phyloP scores from a whole-genome alignment of 2,797 vertebrate genomes.

The Harpagifer antarcticus region DNA sequence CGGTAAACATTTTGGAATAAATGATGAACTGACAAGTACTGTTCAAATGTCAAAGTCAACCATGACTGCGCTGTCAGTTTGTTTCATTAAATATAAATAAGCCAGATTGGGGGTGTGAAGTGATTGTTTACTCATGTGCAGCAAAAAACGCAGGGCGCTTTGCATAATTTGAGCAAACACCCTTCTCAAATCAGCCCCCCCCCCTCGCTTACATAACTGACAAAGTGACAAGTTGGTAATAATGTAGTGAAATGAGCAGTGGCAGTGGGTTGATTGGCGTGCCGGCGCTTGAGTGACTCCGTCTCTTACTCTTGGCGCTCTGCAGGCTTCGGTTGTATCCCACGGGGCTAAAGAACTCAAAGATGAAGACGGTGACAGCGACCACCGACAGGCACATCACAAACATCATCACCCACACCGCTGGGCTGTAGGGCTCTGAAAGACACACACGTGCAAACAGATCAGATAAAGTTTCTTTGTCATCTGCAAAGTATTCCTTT shows the following conservation, averaged over 20 bases:
- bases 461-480: slow-evolving; percentile 31
- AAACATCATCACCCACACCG: slow-evolving; percentile 99
- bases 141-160: slow-evolving; percentile 25
- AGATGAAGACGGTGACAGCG: slow-evolving; percentile 96
- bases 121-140: slow-evolving; percentile 53
- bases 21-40: slow-evolving; percentile 41
- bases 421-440: slow-evolving; percentile 94
- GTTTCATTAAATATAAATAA: slow-evolving; percentile 45
- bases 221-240: slow-evolving; percentile 56
- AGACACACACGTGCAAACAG: slow-evolving; percentile 21
- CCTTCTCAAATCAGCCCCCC: slow-evolving; percentile 53
- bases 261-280: slow-evolving; percentile 57
- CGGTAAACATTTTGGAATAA: slow-evolving; percentile 24
- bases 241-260: slow-evolving; percentile 54
- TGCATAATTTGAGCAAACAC: slow-evolving; percentile 54
- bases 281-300: slow-evolving; percentile 15
- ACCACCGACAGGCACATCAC: slow-evolving; percentile 97
- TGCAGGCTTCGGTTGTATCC: slow-evolving; percentile 96
- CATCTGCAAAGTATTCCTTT: slow-evolving; percentile 1
- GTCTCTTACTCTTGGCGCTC: slow-evolving; percentile 91
- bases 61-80: slow-evolving; percentile 9
- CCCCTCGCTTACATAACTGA: slow-evolving; percentile 51
- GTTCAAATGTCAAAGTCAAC: slow-evolving; percentile 44
- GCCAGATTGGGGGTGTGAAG: slow-evolving; percentile 33
- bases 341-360: slow-evolving; percentile 97